Evolutionary conservation across 2,113 vertebrate species (phyloP).

Genomic region (Chloroceryle aenea): DNA sequence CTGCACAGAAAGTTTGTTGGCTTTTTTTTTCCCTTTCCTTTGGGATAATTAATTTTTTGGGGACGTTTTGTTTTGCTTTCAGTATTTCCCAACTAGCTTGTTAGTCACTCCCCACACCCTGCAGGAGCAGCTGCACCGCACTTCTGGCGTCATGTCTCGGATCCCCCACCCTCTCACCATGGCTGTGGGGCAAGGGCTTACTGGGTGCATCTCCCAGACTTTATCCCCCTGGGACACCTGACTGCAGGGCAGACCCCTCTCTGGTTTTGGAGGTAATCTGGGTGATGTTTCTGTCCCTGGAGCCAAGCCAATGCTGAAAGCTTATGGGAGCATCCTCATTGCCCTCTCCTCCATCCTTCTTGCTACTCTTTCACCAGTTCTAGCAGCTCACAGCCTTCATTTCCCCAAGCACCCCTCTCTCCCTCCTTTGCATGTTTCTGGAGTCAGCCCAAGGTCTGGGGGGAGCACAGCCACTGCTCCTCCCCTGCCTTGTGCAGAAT

Average conservation of each 20-base stretch:
- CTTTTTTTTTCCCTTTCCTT: background rate
- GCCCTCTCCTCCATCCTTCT: background rate
- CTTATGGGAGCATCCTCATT: background rate
- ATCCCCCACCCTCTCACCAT: background rate
- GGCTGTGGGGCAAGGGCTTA: background rate
- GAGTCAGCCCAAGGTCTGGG: background rate
- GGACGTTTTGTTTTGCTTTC: background rate
- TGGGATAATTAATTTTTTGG: background rate
- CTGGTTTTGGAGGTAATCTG: background rate
- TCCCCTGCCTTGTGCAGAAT: background rate
- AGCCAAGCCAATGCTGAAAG: background rate
- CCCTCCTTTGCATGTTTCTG: background rate
- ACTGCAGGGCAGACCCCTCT: fast-evolving
- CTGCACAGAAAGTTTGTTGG: background rate
- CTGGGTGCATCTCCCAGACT: background rate
- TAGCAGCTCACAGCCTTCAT: background rate
- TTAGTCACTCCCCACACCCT: background rate
- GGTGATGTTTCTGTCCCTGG: background rate
- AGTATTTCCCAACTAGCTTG: background rate
- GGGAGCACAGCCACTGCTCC: background rate
- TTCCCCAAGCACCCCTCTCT: background rate
- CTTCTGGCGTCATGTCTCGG: background rate
- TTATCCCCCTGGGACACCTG: background rate
- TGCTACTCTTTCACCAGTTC: background rate
- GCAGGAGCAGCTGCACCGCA: background rate